Conservation (phyloP, 2,888 invertebrate species). For the Trichacis sp. region DNA sequence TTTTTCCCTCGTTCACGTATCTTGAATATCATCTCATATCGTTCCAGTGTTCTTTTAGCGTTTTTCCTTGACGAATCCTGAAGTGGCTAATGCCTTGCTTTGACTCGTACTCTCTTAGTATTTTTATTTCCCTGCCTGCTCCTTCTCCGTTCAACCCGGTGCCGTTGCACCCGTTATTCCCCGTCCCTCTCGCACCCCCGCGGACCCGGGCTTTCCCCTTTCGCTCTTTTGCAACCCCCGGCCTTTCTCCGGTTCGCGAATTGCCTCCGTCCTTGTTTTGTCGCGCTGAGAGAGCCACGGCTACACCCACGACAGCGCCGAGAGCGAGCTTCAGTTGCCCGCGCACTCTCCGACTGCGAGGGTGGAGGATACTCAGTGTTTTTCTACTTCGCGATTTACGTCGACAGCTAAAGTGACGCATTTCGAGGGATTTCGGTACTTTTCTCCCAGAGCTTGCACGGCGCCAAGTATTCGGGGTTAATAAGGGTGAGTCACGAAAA, state of each 20-base stretch:
- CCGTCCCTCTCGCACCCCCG: neutral
- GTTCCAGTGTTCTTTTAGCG: conserved; percentile 14
- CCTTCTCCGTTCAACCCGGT: neutral
- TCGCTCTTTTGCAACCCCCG: conserved; percentile 4
- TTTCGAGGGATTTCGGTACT: conserved; percentile 2
- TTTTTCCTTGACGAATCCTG: conserved; percentile 7
- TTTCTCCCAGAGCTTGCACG: conserved; percentile 1
- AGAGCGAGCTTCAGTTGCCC: conserved; percentile 60
- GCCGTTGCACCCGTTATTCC: neutral
- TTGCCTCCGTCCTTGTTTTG: conserved; percentile 19
- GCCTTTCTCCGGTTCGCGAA: conserved; percentile 14
- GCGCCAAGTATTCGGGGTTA: neutral
- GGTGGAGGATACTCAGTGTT: conserved; percentile 47
- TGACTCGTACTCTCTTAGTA: neutral
- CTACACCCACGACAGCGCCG: conserved; percentile 58
- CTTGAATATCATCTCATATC: neutral
- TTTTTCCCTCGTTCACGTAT: neutral
- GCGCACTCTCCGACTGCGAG: conserved; percentile 65
- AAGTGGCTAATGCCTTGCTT: conserved; percentile 9
- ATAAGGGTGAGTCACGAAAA: neutral
- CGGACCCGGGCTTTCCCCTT: neutral
- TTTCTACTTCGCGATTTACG: conserved; percentile 22
- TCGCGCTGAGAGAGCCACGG: conserved; percentile 48
- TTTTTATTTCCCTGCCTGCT: neutral
- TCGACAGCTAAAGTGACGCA: conserved; percentile 13